Conservation (phyloP, 2,888 invertebrate genomes). For the Creontiades dilutus region DNA sequence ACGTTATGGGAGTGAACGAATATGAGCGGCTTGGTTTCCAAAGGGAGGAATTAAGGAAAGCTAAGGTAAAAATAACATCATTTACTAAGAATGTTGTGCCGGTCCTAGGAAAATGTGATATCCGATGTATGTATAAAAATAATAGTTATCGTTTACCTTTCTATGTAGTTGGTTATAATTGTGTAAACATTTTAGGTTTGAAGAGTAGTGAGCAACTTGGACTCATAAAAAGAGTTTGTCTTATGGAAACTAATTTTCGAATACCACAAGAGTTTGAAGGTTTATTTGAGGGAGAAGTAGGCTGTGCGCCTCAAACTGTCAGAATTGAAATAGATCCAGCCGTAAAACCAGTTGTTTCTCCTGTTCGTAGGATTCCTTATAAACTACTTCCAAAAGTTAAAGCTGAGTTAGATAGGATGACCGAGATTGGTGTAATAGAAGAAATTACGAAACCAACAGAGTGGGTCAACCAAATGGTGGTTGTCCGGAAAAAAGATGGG, state of each 20-base stretch:
- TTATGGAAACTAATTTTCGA: not conserved
- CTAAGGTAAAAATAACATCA: no score
- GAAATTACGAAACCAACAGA: not conserved
- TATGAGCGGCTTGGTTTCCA: no score
- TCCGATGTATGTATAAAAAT: no score
- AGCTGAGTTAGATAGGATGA: not conserved
- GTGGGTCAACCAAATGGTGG: constrained; percentile 30
- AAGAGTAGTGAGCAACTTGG: not conserved
- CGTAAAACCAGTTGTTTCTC: not conserved
- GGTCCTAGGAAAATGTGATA: no score
- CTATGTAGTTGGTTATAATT: constrained; percentile 18
- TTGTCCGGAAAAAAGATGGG: constrained; percentile 2
- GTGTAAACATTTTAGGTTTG: constrained; percentile 46
- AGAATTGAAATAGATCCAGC: constrained; percentile 1
- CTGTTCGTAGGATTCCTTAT: not conserved
- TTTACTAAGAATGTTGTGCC: no score
- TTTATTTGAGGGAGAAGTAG: constrained; percentile 59
- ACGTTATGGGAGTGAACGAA: no score
- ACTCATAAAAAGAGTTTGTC: constrained; percentile 20
- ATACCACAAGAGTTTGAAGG: constrained; percentile 7
- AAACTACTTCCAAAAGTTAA: not conserved
- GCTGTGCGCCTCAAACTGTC: constrained; percentile 23
- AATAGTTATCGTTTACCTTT: not conserved
- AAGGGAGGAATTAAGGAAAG: no score
- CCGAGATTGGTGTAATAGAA: constrained; percentile 11